phyloP scores from a whole-genome alignment of 1,140 invertebrate genomes.

The Euborellia annulipes region DNA sequence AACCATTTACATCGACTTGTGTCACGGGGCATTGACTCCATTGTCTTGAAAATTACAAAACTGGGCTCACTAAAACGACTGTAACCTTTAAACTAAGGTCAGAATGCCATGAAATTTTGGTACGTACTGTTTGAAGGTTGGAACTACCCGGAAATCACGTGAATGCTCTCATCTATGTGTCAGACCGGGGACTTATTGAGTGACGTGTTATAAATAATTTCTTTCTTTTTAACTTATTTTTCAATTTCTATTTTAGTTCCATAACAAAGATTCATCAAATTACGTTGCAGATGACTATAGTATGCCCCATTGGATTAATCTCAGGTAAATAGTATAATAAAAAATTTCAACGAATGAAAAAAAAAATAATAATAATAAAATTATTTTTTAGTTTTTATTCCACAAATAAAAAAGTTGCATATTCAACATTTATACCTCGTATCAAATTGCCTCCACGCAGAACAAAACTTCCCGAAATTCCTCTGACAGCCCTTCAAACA shows the following conservation, averaged over 20 bases:
- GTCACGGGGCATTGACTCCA: no score
- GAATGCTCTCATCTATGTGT: no score
- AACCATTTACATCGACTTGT: no score
- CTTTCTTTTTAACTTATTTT: slow-evolving; percentile 7
- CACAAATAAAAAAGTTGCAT: slow-evolving; percentile 80
- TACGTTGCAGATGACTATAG: slow-evolving; percentile 87
- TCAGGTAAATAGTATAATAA: slow-evolving; percentile 42
- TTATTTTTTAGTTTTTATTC: slow-evolving; percentile 69
- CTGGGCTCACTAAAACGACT: no score
- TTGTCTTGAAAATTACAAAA: no score
- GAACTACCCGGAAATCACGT: no score
- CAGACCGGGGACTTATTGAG: no score
- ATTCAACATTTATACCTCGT: slow-evolving; percentile 81
- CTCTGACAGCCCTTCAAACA: slow-evolving; percentile 15
- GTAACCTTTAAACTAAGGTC: no score
- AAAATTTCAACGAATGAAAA: slow-evolving; percentile 10
- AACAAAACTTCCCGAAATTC: slow-evolving; percentile 34
- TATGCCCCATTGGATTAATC: slow-evolving; percentile 98
- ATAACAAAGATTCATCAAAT: slow-evolving; percentile 72
- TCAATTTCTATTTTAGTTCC: slow-evolving; percentile 46
- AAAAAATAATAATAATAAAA: no score
- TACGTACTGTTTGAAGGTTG: no score
- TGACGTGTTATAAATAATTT: no score
- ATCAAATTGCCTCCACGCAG: slow-evolving; percentile 70
- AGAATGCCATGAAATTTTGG: no score